Evolutionary conservation across 2,797 vertebrate genomes (phyloP), one percentile per base, ranked within the genome.

Genomic region (Lagorchestes hirsutus): DNA sequence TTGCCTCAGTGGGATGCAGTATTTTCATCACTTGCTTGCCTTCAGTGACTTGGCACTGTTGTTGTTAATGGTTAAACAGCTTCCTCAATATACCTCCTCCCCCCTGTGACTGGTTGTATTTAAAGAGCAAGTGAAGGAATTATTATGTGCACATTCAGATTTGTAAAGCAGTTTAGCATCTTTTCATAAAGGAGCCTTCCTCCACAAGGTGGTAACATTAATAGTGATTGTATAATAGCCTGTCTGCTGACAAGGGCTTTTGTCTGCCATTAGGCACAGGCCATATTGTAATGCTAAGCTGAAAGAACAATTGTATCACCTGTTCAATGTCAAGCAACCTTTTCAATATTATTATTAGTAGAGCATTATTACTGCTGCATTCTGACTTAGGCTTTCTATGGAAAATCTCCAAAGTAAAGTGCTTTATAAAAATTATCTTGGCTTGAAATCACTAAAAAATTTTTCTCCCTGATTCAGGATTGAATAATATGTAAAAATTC

Each of bases 361-460:
- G 92, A n/a, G 82, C 90, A 92, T 92, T 94, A 59, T 95, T 92
- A 93, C 50, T 92, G 54, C 94, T 91, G 31, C 13, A 94, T 94
- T 93, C 55, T 9, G 59, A 54, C 28, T 91, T 96, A 94, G 62
- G 3, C 10, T 93, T 96, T 91, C 90, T 58, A 58, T 87, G n/a
- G 74, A 13, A 95, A 92, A 87, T 52, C 40, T 91, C 92, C 22
- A 67, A 27, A 27, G 91, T 13, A 56, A 96, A 93, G 62, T 91
- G 11, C 40, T 94, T 92, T 93, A 92, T 67, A 94, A 96, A 52
- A 1, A 59, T 93, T 95, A 93, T 91, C 58, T 95, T 97, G 82
- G 56, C 40, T 58, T 94, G 54, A 95, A 92, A 93, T 54, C 10
- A 54, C n/a, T 92, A 67, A 95, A 95, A 93, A 95, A 96, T 67